These are phyloP conservation scores for Sarcophaga variegata DNA, from an alignment of 2,888 invertebrate genomes.

Conservation along the genomic window DNA sequence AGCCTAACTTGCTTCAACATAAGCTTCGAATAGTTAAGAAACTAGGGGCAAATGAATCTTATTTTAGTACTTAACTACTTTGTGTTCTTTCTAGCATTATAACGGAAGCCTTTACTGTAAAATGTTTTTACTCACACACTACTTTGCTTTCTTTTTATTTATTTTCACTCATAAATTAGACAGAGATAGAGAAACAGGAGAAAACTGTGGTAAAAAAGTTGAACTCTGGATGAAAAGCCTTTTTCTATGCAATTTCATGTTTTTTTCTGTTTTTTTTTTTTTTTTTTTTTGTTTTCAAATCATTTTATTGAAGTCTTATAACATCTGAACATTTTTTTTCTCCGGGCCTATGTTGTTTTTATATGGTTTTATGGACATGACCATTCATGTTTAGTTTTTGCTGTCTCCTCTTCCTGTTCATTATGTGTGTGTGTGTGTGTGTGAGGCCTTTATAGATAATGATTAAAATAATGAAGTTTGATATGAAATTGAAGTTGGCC, in stretches of 20 bases:
- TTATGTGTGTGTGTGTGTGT: not conserved
- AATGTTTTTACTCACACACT: constrained; percentile 23
- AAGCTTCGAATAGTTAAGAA: too few species aligned
- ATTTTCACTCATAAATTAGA: constrained; percentile 37
- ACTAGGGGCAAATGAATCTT: too few species aligned
- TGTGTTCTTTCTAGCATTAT: not conserved
- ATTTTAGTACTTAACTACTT: too few species aligned
- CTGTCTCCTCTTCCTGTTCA: too few species aligned
- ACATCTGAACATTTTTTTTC: constrained; percentile 20
- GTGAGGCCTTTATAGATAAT: constrained; percentile 51
- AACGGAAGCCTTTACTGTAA: constrained; percentile 18
- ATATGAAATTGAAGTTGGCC: constrained; percentile 62
- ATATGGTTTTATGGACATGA: constrained; percentile 56
- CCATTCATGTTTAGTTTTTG: not conserved
- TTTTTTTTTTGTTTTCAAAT: constrained; percentile 5
- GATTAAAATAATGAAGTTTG: constrained; percentile 69
- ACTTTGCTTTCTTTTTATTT: constrained; percentile 2
- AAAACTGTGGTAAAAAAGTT: not conserved
- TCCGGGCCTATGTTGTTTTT: not conserved
- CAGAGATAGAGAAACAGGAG: constrained; percentile 2
- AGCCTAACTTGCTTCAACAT: too few species aligned
- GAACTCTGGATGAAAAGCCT: constrained; percentile 11
- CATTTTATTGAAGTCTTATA: constrained; percentile 32
- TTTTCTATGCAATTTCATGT: constrained; percentile 17
- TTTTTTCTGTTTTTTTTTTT: not conserved